Conservation (phyloP, 2,797 vertebrate species). For the Petrocephalus sullivani region DNA sequence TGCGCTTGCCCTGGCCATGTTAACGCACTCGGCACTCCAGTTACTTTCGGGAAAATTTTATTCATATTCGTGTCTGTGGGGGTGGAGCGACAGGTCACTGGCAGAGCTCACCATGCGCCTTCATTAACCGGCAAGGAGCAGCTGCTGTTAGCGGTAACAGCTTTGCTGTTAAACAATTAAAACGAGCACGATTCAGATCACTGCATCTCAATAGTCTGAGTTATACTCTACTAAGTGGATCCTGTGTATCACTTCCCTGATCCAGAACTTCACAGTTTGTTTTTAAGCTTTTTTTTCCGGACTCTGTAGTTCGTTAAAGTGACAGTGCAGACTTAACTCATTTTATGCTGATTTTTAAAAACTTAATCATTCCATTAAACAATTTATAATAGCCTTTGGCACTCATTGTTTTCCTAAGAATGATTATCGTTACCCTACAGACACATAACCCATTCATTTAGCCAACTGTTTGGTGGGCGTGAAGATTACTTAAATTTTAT, state of each 20-base stretch:
- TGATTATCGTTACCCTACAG: not conserved
- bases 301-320: not conserved
- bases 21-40: not conserved
- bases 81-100: not conserved
- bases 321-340: not conserved
- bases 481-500: not conserved
- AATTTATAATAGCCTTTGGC: not conserved
- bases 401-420: not conserved
- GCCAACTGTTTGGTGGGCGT: not conserved
- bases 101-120: not conserved
- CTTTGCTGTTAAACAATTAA: constrained; percentile 1
- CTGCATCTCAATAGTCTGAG: not conserved
- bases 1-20: not conserved
- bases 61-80: not conserved
- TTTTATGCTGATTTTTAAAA: not conserved
- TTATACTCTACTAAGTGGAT: not conserved
- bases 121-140: not conserved
- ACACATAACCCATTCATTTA: not conserved
- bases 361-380: not conserved
- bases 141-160: not conserved
- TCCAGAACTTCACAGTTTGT: not conserved
- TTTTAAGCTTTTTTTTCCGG: not conserved
- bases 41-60: not conserved
- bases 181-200: not conserved
- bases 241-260: not conserved